These are phyloP conservation scores for Galaxias olidus DNA, from an alignment of 2,797 vertebrate genomes.

Conservation along the genomic window DNA sequence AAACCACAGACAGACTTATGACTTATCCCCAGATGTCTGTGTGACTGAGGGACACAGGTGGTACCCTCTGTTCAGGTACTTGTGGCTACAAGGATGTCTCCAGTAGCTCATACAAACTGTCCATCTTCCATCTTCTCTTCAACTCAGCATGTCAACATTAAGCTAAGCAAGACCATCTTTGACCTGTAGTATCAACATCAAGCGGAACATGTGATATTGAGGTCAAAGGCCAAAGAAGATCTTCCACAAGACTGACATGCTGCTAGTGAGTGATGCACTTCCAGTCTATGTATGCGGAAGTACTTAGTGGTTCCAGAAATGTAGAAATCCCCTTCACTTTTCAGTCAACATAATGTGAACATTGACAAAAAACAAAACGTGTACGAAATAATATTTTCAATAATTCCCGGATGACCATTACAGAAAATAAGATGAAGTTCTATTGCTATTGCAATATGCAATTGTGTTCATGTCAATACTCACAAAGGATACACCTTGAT, in stretches of 20 bases:
- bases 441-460: no score
- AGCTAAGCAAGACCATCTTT: slow-evolving; percentile 38
- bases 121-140: slow-evolving; percentile 13
- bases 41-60: slow-evolving; percentile 35
- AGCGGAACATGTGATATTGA: slow-evolving; percentile 16
- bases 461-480: no score
- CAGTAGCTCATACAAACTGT: slow-evolving; percentile 29
- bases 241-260: slow-evolving; percentile 18
- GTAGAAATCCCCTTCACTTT: background rate
- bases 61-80: slow-evolving; percentile 23
- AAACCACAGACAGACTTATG: slow-evolving; percentile 31
- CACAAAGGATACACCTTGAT: no score
- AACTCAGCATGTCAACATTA: slow-evolving; percentile 55
- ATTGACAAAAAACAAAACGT: slow-evolving; percentile 29
- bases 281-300: slow-evolving; percentile 9
- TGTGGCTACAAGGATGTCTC: slow-evolving; percentile 20
- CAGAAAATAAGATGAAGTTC: background rate
- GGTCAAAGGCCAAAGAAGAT: slow-evolving; percentile 14
- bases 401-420: background rate
- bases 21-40: slow-evolving; percentile 38
- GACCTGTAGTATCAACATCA: slow-evolving; percentile 17
- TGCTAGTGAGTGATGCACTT: slow-evolving; percentile 29
- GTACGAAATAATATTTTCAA: slow-evolving; percentile 15
- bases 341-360: slow-evolving; percentile 18
- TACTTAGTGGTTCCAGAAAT: background rate